Conservation (phyloP, 2,888 invertebrate species). For the Rhingia rostrata region DNA sequence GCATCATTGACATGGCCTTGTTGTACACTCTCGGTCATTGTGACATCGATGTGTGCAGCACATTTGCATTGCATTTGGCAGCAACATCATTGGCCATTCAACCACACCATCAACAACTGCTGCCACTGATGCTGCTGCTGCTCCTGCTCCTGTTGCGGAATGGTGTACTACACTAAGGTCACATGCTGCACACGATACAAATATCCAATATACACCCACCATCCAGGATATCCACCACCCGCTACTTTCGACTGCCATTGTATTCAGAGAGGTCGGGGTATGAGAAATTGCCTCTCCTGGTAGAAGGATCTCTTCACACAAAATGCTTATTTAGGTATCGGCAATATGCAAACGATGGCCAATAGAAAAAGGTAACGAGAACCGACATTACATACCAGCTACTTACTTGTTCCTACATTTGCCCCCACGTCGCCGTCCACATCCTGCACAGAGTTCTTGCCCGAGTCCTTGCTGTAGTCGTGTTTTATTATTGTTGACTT, state of each 20-base stretch:
- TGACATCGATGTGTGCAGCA: constrained; percentile 55
- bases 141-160: constrained; percentile 30
- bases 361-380: constrained; percentile 34
- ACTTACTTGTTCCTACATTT: constrained; percentile 29
- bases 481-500: constrained; percentile 32
- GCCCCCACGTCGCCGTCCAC: no score
- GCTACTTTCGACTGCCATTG: background rate
- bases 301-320: constrained; percentile 42
- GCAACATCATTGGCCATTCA: constrained; percentile 66
- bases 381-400: constrained; percentile 28
- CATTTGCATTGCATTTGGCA: constrained; percentile 69
- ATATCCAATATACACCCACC: background rate
- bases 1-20: constrained; percentile 45
- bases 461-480: background rate
- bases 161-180: constrained; percentile 15
- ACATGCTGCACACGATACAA: constrained; percentile 1
- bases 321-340: constrained; percentile 64
- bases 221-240: background rate
- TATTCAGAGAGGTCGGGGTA: background rate
- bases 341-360: constrained; percentile 62
- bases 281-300: constrained; percentile 37
- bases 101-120: constrained; percentile 58
- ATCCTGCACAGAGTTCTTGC: no score
- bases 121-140: background rate
- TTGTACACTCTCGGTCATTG: constrained; percentile 51